phyloP scores from a whole-genome alignment of 2,797 vertebrate genomes.

The Alosa sapidissima region DNA sequence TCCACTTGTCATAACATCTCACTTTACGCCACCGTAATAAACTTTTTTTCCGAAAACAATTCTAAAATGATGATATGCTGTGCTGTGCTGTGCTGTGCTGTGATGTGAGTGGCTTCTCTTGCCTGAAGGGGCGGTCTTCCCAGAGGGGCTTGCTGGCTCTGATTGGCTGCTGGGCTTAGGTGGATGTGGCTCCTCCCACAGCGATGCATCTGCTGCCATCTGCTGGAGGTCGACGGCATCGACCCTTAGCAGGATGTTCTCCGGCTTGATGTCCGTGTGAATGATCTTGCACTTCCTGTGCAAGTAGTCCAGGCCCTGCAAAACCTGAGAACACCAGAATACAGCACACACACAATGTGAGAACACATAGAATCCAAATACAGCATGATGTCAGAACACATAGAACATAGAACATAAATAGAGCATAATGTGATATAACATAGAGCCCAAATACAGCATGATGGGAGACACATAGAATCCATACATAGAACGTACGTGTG shows the following conservation, averaged over 20 bases:
- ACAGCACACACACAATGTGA: background rate
- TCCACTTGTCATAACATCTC: too few relatives aligned
- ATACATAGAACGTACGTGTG: background rate
- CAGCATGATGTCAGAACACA: too few relatives aligned
- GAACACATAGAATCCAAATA: too few relatives aligned
- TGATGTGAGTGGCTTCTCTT: background rate
- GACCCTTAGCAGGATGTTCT: conserved; percentile 92
- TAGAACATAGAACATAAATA: too few relatives aligned
- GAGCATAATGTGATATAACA: too few relatives aligned
- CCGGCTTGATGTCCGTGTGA: conserved; percentile 97
- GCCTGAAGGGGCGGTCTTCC: background rate
- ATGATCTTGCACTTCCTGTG: conserved; percentile 96
- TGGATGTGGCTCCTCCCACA: conserved; percentile 75
- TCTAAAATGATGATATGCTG: too few relatives aligned
- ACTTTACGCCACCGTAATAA: too few relatives aligned
- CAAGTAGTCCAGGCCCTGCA: conserved; percentile 95
- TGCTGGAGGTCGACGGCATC: conserved; percentile 74
- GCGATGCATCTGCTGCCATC: conserved; percentile 74
- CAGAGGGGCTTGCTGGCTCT: conserved; percentile 61
- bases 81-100: background rate
- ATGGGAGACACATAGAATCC: background rate
- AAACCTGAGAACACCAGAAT: conserved; percentile 78
- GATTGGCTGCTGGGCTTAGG: conserved; percentile 59
- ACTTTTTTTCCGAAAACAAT: too few relatives aligned
- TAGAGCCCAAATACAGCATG: background rate